Evolutionary conservation across 2,113 vertebrate genomes (phyloP), one percentile per base, ranked within the genome.

Genomic region (Percina caprodes): DNA sequence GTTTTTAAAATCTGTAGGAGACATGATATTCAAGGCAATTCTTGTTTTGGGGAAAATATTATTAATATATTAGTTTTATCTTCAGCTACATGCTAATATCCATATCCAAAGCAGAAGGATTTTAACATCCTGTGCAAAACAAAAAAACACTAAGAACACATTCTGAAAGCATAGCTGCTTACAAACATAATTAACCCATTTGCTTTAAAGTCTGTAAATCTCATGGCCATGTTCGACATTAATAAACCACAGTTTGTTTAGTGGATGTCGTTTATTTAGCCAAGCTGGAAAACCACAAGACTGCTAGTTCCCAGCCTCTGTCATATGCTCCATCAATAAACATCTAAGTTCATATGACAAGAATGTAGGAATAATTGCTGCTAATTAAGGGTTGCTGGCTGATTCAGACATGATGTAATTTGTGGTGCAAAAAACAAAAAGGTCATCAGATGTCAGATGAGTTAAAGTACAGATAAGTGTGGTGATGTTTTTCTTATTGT

Each of bases 251-350:
- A 70, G 60, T 79, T 87, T 87, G 82, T 82, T 90, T 87, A 72
- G 54, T 33, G 46, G 61, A 69, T 74, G 1, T 21, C 9, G 86
- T 89, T 92, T 91, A 83, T 93, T 89, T 91, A 65, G 63, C 9
- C 69, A 85, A 79, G 83, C 60, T 88, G 67, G 83, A 90, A 84
- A 77, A 75, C 74, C 42, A 15, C 63, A 33, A 54, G 42, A 21
- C 26, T 51, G 46, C 55, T 74, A 46, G 70, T 93, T 92, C 85
- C 89, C 91, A 91, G 80, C 60, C 66, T 83, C 69, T 85, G 71
- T 83, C 74, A 81, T 11, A 77, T 61, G 54, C 55, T 72, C 58
- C 71, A 71, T 87, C 62, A 89, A 86, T 71, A 90, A 92, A 90
- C 86, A 83, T 60, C 54, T 26, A 12, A 79, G 67, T 62, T 81